These are phyloP conservation scores for Nothocercus nigrocapillus DNA, from an alignment of 2,113 vertebrate genomes.

Conservation along the genomic window DNA sequence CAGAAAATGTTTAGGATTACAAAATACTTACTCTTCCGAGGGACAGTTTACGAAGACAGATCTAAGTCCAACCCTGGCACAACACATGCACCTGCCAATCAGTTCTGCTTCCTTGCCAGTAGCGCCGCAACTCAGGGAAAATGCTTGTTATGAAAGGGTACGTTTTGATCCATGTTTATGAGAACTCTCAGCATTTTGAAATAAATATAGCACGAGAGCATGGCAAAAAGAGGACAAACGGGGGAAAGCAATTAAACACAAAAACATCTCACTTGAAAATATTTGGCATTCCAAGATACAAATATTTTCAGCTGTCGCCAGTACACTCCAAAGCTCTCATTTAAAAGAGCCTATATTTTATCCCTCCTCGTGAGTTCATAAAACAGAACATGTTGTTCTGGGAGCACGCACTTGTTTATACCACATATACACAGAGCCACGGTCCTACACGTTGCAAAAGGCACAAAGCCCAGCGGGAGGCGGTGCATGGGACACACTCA, in stretches of 20 bases:
- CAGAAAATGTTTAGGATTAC: neutral
- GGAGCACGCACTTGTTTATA: accelerated
- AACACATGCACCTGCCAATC: conserved; percentile 72
- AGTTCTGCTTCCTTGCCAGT: conserved; percentile 25
- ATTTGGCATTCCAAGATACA: neutral
- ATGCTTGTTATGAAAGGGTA: neutral
- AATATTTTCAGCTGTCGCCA: neutral
- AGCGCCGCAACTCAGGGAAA: neutral
- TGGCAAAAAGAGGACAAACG: neutral
- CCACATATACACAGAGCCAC: neutral
- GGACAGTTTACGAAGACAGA: neutral
- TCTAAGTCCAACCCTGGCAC: neutral
- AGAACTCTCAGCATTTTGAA: neutral
- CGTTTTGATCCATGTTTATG: neutral
- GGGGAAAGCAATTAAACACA: neutral
- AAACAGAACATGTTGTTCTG: neutral
- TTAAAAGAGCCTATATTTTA: neutral
- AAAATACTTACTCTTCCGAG: conserved; percentile 9
- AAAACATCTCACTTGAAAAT: neutral
- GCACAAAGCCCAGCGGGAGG: neutral
- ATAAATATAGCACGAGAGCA: neutral
- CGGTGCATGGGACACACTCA: conserved; percentile 27
- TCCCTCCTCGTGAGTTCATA: neutral
- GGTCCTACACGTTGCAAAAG: neutral
- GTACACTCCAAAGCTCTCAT: neutral